phyloP scores from a whole-genome alignment of 2,888 invertebrate genomes.

The Ischnura elegans region DNA sequence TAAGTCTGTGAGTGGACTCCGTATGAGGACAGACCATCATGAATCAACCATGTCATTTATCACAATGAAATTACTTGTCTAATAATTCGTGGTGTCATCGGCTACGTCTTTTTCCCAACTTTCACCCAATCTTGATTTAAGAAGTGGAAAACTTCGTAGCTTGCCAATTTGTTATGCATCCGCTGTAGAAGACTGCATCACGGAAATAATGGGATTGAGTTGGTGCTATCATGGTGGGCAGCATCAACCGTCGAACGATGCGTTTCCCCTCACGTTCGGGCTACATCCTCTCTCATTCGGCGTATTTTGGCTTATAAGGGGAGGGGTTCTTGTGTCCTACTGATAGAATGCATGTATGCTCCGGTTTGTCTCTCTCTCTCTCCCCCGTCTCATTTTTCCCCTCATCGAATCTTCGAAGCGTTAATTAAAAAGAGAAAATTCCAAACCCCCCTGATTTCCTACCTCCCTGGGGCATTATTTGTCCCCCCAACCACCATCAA shows the following conservation, averaged over 20 bases:
- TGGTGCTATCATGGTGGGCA: not conserved
- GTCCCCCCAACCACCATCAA: not conserved
- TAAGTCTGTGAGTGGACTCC: not conserved
- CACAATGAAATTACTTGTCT: no score
- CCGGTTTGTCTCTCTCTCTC: not conserved
- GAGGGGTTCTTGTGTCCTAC: not conserved
- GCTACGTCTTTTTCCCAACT: no score
- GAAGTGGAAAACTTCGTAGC: no score
- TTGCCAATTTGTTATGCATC: no score
- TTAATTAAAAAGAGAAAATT: slow-evolving; percentile 34
- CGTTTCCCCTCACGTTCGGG: not conserved
- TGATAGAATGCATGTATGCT: not conserved
- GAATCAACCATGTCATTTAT: no score
- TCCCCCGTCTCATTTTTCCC: not conserved
- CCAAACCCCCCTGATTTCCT: not conserved
- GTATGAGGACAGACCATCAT: no score
- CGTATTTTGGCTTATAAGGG: not conserved
- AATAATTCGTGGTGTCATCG: no score
- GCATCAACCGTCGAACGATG: not conserved
- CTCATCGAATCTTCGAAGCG: slow-evolving; percentile 1
- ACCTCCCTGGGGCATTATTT: not conserved
- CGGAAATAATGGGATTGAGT: not conserved
- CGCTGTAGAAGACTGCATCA: not conserved
- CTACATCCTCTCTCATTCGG: not conserved
- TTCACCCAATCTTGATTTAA: no score